phyloP scores from a whole-genome alignment of 1,140 invertebrate species.

The Dufourea novaeangliae region DNA sequence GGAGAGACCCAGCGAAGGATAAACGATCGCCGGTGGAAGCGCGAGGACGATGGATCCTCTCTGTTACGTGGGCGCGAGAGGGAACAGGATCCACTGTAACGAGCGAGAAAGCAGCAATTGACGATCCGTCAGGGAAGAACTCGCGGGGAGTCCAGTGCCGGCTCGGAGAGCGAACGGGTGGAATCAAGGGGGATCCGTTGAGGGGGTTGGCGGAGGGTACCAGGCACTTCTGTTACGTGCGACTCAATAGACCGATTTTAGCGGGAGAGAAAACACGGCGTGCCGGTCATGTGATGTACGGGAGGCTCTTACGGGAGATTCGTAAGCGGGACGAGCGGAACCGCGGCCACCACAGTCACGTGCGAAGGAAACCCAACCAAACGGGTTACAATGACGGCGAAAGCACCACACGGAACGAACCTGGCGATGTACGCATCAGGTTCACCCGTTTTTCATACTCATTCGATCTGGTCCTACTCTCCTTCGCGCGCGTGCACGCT shows the following conservation, averaged over 20 bases:
- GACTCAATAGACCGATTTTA: slow-evolving; percentile 4
- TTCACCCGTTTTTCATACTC: slow-evolving; percentile 15
- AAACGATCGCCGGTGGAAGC: neutral
- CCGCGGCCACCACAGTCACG: slow-evolving; percentile 1
- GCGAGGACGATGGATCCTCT: slow-evolving; percentile 36
- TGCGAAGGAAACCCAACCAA: slow-evolving; percentile 7
- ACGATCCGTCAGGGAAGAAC: slow-evolving; percentile 1
- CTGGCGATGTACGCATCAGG: neutral
- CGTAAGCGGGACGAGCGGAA: neutral
- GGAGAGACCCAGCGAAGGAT: slow-evolving; percentile 8
- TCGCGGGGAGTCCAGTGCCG: neutral
- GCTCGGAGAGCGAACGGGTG: neutral
- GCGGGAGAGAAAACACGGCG: slow-evolving; percentile 13
- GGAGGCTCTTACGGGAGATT: neutral
- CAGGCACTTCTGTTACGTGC: neutral
- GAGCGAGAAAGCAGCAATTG: slow-evolving; percentile 36
- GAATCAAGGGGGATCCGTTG: no score
- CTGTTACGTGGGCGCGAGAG: slow-evolving; percentile 8
- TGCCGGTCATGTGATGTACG: slow-evolving; percentile 10
- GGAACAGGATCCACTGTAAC: neutral
- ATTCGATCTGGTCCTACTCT: slow-evolving; percentile 6
- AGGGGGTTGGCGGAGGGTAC: neutral
- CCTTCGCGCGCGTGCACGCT: no score
- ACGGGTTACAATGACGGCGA: slow-evolving; percentile 18
- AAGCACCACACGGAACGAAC: slow-evolving; percentile 49